Conservation (phyloP, 2,797 vertebrate species). For the Lophotriccus pileatus region DNA sequence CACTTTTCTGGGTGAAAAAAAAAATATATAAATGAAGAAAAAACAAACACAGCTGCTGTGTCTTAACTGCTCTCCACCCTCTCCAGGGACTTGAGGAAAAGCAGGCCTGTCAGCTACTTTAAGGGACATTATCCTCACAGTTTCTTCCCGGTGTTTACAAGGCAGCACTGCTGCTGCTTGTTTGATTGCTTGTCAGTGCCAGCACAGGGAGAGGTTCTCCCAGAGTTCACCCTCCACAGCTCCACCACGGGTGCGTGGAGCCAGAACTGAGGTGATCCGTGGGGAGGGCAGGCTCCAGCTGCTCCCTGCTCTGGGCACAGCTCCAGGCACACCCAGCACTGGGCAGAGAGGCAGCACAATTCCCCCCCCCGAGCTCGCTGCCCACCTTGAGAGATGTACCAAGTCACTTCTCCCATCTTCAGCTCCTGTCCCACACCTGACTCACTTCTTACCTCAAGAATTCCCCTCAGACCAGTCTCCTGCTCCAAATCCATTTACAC, state of each 20-base stretch:
- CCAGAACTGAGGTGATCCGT: not conserved
- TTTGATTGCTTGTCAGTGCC: not conserved
- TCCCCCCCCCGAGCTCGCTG: not conserved
- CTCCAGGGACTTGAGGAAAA: constrained; percentile 3
- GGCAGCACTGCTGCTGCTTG: not conserved
- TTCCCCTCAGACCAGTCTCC: not conserved
- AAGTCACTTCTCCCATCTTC: not conserved
- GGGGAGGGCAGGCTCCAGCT: rapidly evolving
- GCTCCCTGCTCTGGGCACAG: not conserved
- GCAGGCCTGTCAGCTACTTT: constrained; percentile 37
- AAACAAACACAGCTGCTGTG: constrained; percentile 24
- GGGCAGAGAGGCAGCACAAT: not conserved
- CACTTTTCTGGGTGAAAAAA: constrained; percentile 13
- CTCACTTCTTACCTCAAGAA: not conserved
- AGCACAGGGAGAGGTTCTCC: not conserved
- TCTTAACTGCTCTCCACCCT: constrained; percentile 3
- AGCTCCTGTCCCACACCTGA: not conserved
- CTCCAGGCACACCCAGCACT: not conserved
- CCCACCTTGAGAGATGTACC: not conserved
- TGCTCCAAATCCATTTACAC: not conserved
- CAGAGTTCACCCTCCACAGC: not conserved
- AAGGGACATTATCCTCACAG: not conserved
- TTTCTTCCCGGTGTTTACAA: not conserved
- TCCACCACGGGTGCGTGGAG: rapidly evolving
- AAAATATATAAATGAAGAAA: not conserved